A percentile compares a stretch with the other conserved stretches of the same genome.
phyloP scores from a whole-genome alignment of 2,888 invertebrate genomes.

The Tipula helvola region DNA sequence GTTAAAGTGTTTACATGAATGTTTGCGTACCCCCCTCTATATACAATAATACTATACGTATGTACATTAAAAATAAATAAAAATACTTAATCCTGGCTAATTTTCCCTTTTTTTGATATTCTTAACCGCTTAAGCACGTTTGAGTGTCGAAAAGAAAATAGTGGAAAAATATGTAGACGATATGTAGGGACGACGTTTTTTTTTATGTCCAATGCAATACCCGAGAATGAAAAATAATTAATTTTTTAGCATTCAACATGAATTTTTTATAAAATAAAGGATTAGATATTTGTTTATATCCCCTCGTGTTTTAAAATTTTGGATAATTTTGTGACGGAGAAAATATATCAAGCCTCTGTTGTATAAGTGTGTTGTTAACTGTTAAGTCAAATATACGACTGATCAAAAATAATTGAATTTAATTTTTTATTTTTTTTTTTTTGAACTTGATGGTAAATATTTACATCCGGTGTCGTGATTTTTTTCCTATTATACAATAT shows the following conservation, averaged over 20 bases:
- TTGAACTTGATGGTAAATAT: not conserved
- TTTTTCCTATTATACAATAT: not conserved
- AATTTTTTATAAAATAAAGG: not conserved
- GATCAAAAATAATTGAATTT: not conserved
- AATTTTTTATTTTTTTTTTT: not conserved
- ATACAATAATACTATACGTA: not conserved
- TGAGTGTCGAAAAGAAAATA: not conserved
- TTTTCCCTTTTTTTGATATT: not conserved
- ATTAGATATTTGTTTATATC: not conserved
- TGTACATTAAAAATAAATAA: not conserved
- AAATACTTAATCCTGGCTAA: not conserved
- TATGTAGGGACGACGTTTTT: not conserved
- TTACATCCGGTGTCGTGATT: not conserved
- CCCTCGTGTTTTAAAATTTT: not conserved
- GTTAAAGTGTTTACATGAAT: not conserved
- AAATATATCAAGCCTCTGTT: not conserved
- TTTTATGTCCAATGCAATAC: not conserved
- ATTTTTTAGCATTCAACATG: not conserved
- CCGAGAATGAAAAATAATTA: not conserved
- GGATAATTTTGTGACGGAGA: not conserved
- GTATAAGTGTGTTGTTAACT: not conserved
- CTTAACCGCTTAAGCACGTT: conserved; percentile 4
- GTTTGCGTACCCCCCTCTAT: not conserved
- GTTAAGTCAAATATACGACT: not conserved
- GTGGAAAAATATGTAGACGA: not conserved